Evolutionary conservation across 1,140 invertebrate genomes (phyloP), one percentile per base, ranked within the genome.

Genomic region (Drosophila novamexicana): DNA sequence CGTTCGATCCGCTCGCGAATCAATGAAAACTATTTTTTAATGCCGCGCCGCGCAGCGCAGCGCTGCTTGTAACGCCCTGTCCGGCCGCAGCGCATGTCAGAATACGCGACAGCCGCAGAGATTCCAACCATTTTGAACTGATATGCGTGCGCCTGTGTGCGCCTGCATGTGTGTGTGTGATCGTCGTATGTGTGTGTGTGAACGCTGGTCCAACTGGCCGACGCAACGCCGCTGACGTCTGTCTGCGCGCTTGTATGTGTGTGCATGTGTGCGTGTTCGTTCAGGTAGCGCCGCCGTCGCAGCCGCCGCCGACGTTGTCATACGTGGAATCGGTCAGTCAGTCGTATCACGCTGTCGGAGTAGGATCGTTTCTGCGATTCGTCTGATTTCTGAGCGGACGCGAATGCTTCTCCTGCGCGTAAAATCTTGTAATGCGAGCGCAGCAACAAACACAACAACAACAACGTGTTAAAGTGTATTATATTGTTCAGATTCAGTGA

Each of bases 41-140:
- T 81, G 59, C 69, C 65, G 58, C 63, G 50, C 52, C 22, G 37
- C 34, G 57, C 67, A 59, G 57, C 66, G 37, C 49, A 39, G 34
- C 12, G 29, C 39, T 34, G 37, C 42, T 66, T 77, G 74, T 69
- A 78, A 78, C 76, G 76, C 74, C 78, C 64, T 67, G 44, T 52
- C 71, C 58, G 75, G 73, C 69, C 57, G 61, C 53, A 44, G 52
- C 61, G 36, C 65, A 73, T 62, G 66, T 85, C 64, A 86, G 83
- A 88, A 86, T 86, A 82, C 79, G 82, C 79, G 82, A 88, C 82
- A 88, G 83, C 45, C 50, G 40, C 52, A 63, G 73, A 88, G 83
- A 88, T 88, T 88, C 83, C 83, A 88, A 88, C 83, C 83, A 88
- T 88, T 88, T 88, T 88, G 83, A 89, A 88, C 69, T 78, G 77